Percentiles rank a stretch among this genome's conserved stretches.
These are phyloP conservation scores for Drosophila ezoana DNA, from an alignment of 2,888 invertebrate species.

Conservation along the genomic window DNA sequence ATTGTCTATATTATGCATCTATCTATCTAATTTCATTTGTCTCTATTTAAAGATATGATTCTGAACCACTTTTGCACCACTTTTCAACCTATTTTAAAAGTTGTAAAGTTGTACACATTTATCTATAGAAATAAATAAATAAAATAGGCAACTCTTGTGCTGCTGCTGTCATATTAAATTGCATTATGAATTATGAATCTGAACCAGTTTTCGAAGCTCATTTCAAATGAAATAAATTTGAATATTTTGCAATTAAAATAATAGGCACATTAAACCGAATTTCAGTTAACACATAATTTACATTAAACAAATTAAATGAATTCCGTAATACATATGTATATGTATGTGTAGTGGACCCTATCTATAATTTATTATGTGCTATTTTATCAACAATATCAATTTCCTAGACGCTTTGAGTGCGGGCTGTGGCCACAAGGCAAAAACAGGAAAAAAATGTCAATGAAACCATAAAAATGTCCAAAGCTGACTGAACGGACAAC, in stretches of 20 bases:
- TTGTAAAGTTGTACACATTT: not conserved
- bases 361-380: conserved; percentile 34
- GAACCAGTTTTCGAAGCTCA: not conserved
- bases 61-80: not conserved
- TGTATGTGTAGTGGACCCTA: conserved; percentile 1
- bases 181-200: not conserved
- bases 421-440: conserved; percentile 9
- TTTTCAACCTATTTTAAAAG: not conserved
- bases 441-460: conserved; percentile 59
- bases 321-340: not conserved
- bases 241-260: not conserved
- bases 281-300: conserved; percentile 10
- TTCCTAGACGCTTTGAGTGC: conserved; percentile 20
- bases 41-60: not conserved
- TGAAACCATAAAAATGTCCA: conserved; percentile 73
- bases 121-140: not conserved
- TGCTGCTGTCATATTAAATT: not conserved
- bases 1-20: too few species aligned
- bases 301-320: conserved; percentile 10
- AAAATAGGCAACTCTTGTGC: not conserved
- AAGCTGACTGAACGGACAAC: conserved; percentile 27
- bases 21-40: too few species aligned
- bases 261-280: not conserved
- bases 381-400: conserved; percentile 46
- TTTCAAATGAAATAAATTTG: not conserved